Percentiles rank a stretch among this genome's conserved stretches.
Evolutionary conservation across 2,888 invertebrate genomes (phyloP).

Genomic region (Reticulitermes lucifugus): DNA sequence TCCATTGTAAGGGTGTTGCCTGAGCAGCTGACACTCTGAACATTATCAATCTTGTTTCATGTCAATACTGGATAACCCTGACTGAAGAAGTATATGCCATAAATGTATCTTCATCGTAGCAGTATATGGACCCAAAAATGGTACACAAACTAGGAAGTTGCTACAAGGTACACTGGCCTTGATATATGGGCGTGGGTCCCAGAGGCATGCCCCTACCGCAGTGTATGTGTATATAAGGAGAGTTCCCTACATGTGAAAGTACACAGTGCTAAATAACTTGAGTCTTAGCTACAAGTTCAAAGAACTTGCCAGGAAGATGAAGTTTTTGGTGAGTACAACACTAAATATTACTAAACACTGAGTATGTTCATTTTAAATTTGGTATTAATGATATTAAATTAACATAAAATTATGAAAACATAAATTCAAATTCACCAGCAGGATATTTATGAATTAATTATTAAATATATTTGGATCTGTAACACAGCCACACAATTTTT

Average conservation of each 20-base stretch:
- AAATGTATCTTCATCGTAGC: neutral
- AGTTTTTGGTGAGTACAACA: slow-evolving; percentile 12
- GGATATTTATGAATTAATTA: no score
- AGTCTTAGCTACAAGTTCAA: slow-evolving; percentile 29
- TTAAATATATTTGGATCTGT: no score
- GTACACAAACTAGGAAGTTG: neutral
- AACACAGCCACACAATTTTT: no score
- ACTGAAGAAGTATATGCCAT: neutral
- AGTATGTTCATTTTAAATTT: no score
- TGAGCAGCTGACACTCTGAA: no score
- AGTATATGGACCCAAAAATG: neutral
- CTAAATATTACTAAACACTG: neutral
- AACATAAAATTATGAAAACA: no score
- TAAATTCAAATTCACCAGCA: no score
- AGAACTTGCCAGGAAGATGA: slow-evolving; percentile 19
- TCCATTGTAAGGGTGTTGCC: no score
- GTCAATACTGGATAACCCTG: neutral
- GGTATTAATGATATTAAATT: no score
- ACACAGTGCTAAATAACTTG: neutral
- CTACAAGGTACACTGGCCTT: neutral
- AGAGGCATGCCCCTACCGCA: neutral
- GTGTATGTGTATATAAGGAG: neutral
- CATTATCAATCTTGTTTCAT: neutral
- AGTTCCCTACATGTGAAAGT: neutral
- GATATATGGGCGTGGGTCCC: slow-evolving; percentile 8